Evolutionary conservation across 2,113 vertebrate species (phyloP).

Genomic region (Carassius auratus): DNA sequence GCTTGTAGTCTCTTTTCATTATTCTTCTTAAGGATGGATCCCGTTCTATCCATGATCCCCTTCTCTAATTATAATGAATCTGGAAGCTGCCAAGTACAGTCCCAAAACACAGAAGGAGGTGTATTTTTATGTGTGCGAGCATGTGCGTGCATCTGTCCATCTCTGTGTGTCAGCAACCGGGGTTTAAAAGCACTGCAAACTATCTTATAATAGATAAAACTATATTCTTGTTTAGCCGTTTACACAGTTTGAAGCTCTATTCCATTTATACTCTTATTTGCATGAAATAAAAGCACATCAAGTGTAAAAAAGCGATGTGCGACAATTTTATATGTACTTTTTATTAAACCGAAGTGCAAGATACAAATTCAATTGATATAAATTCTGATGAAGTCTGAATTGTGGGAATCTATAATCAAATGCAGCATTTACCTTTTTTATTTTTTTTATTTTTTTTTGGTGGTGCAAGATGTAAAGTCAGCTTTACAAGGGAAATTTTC

Average conservation of each 20-base stretch:
- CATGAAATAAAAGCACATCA: not conserved
- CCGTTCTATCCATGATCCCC: conserved; percentile 63
- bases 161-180: not conserved
- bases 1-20: not conserved
- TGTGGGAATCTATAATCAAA: too few species aligned
- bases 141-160: not conserved
- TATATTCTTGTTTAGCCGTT: not conserved
- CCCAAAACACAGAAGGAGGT: conserved; percentile 55
- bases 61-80: conserved; percentile 69
- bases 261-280: not conserved
- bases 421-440: too few species aligned
- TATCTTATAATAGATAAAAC: not conserved
- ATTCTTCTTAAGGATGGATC: conserved; percentile 54
- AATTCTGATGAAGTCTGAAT: too few species aligned
- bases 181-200: not conserved
- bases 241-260: not conserved
- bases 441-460: too few species aligned
- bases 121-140: not conserved
- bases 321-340: too few species aligned
- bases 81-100: conserved; percentile 78
- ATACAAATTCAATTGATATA: too few species aligned
- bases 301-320: too few species aligned
- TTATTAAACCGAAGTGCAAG: too few species aligned
- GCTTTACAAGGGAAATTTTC: too few species aligned
- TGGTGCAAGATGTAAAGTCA: too few species aligned